Evolutionary conservation across 2,797 vertebrate species (phyloP), one percentile per base, ranked within the genome.

Genomic region (Phoebastria nigripes): DNA sequence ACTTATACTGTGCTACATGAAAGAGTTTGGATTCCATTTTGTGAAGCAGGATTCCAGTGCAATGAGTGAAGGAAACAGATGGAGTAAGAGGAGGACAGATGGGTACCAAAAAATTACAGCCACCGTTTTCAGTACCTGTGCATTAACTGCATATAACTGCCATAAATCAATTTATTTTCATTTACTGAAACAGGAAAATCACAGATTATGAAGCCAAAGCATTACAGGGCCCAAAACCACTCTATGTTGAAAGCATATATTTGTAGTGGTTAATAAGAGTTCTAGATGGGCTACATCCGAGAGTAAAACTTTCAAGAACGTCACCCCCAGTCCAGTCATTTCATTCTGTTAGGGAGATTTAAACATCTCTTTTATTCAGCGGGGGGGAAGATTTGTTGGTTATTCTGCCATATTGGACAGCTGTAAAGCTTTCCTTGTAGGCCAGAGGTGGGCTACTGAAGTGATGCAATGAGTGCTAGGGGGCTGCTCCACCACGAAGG

Each of bases 41-140:
- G 39, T 89, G 97, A 92, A 95, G 55, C 94, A 97, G 66, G 72
- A 96, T 97, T 97, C 95, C 96, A 82, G 70, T 33, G 89, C 59
- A 61, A 44, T 97, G 97, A 98, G 87, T 97, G 97, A 98, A 96
- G 86, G 98, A 96, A 97, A 96, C 97, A 98, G 97, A 97, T 98
- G 97, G 97, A 87, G 63, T 91, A 96, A 91, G 84, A 83, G 56
- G 31, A 90, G 82, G 82, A 91, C 89, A 95, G 59, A 93, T 93
- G 95, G 87, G 56, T 95, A 46, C 54, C 92, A 87, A 93, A 93
- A 91, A 90, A 56, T 80, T 90, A 84, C 63, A 87, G 95, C 62
- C 80, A 87, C 72, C 0, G 2, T 88, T 87, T 93, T 77, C 79
- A 90, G 52, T 96, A 95, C 84, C 85, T 97, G 74, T 66, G 31